Evolutionary conservation across 1,140 invertebrate species (phyloP).

Genomic region (Archivesica marissinica): DNA sequence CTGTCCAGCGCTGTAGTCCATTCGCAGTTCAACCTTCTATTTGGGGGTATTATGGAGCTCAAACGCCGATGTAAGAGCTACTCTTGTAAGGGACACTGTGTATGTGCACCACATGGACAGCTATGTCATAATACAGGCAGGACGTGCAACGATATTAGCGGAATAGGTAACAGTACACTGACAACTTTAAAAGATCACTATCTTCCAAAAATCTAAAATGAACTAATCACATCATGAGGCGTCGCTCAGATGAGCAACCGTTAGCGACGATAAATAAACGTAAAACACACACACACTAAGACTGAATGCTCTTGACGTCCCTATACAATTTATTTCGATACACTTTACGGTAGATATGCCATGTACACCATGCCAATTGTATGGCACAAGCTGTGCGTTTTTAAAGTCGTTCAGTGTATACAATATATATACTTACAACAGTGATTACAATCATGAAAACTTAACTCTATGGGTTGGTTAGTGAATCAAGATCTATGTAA

Average conservation of each 20-base stretch:
- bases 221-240: too few species aligned
- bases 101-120: constrained; percentile 46
- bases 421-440: neutral
- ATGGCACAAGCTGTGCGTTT: too few species aligned
- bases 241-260: too few species aligned
- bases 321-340: too few species aligned
- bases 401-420: too few species aligned
- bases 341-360: too few species aligned
- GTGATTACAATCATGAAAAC: neutral
- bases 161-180: neutral
- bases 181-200: too few species aligned
- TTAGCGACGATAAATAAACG: too few species aligned
- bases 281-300: too few species aligned
- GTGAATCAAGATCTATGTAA: neutral
- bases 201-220: too few species aligned
- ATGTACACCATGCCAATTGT: too few species aligned
- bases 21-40: constrained; percentile 15
- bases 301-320: too few species aligned
- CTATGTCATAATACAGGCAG: neutral
- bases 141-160: neutral
- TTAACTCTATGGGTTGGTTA: neutral
- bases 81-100: constrained; percentile 48
- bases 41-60: constrained; percentile 30
- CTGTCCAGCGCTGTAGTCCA: constrained; percentile 32
- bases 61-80: constrained; percentile 24